Evolutionary conservation across 2,113 vertebrate species (phyloP), one percentile per base, ranked within the genome.

Genomic region (Benthochromis sp.): DNA sequence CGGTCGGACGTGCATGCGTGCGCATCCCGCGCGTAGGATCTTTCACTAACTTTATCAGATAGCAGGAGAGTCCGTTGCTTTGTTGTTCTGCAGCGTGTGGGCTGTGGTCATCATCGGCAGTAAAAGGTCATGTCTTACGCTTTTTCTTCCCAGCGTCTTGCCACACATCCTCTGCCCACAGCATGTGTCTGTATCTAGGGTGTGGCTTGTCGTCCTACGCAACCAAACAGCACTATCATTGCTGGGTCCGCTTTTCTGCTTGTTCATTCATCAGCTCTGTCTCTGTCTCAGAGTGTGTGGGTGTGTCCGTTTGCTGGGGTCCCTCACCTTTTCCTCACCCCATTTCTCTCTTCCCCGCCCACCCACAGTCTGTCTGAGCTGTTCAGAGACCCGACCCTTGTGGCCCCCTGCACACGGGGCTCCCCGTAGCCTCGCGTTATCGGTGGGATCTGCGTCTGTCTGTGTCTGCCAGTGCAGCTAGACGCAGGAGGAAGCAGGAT

Each of bases 401-500:
- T 5, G 84, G 89, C 80, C 90, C 88, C 63, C 19, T 21, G 63
- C 63, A 21, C 63, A 69, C 7, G 11, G 34, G 63, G 63, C 34
- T 55, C 82, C 83, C 66, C 4, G 43, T 50, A n/a, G 83, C 31
- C 57, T n/a, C 47, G 71, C 63, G 89, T 95, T 95, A 95, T 96
- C 95, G 87, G 85, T 88, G 84, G 84, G 92, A 96, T 96, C 95
- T 95, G 91, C 84, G 88, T 92, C 92, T 87, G 93, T 93, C 92
- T 95, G 92, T 92, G 93, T 95, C 92, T 92, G 94, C 89, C 94
- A 84, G 87, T 88, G 88, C 83, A 36, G 84, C 90, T 94, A 92
- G 94, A 96, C 93, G 88, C 92, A 90, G 94, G 93, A 94, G 94
- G 94, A 94, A 95, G 94, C 95, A 95, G 95, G 94, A 96, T 96